Evolutionary conservation across 2,888 invertebrate species (phyloP), one percentile per base, ranked within the genome.

Genomic region (Lagria hirta): DNA sequence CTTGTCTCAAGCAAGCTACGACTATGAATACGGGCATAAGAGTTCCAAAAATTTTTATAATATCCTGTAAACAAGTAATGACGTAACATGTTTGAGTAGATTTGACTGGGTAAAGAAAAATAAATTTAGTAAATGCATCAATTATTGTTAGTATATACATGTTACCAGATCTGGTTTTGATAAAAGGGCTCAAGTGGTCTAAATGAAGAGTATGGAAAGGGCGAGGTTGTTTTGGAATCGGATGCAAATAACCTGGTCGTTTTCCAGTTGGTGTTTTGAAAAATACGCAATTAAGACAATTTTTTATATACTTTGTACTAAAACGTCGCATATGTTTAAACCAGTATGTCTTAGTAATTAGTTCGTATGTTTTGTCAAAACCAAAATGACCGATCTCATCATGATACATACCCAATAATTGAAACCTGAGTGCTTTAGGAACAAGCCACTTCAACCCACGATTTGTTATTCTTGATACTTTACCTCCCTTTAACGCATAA

Each of bases 121-220:
- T 41, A 23, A 50, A 60, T 29, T 61, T 62, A 0, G 59, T 52
- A 27, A 58, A 60, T 1, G 37, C 40, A 24, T 61, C 55, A 5
- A 59, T 37, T 3, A 59, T 43, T 4, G 53, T 49, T 6, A 64
- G 46, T 7, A 63, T 40, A 32, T 57, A 43, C 37, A 50, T 48
- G 10, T 48, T 5, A 5, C 14, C 3, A 20, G 5, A 7, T 12
- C 13, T 3, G 5, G 28, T 7, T 7, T 12, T 28, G 13, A 3
- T 28, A 5, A 28, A 28, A 40, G 13, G 28, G 5, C 28, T 14
- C 5, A 13, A 28, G 14, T 28, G 28, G n/a, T 28, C 28, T 4
- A 28, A 4, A n/a, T 28, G 28, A 5, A 28, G n/a, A 4, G 28
- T 28, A 8, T 5, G 13, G 13, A 28, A 28, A 28, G 28, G 28